Evolutionary conservation across 1,140 invertebrate genomes (phyloP), one percentile per base, ranked within the genome.

Genomic region (Spodoptera frugiperda): DNA sequence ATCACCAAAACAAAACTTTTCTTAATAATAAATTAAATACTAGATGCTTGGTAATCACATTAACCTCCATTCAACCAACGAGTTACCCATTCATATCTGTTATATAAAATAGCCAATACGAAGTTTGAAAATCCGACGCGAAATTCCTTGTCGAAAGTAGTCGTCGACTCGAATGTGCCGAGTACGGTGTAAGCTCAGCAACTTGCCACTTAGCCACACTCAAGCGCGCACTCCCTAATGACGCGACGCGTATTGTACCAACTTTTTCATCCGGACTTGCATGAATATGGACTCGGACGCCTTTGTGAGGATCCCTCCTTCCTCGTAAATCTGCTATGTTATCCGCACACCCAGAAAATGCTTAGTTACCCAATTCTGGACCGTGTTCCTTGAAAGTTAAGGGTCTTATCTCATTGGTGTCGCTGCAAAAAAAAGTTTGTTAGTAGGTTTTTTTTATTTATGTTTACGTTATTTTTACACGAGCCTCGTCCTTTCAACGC

Each of bases 171-270:
- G 59, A 39, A 46, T 12, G 55, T 15, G 49, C 51, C n/a, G 39
- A 51, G 70, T 33, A 44, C 68, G 49, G 44, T 33, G 57, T 49
- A 59, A 44, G 59, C 76, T 39, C 78, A 61, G 15, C 76, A 84
- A 87, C 84, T 87, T 86, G 79, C 79, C 82, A 87, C 85, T 87
- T 83, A 85, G 80, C 81, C 83, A 76, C 68, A 77, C 84, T 81
- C 78, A 54, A 73, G 68, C 48, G 76, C 63, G 74, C 71, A 44
- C 80, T 72, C 77, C 83, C 81, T 88, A 88, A 87, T 85, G 87
- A 87, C 84, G 86, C 80, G 83, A 78, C 76, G 79, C 79, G 80
- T 76, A 86, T 88, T 87, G 84, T 84, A 81, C 83, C 78, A 88
- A 87, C 83, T 82, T 85, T 87, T 84, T 81, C 84, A 87, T 84